Base-by-base conservation (phyloP, 2,888 invertebrate genomes). In the Spisula subtruncata region DNA sequence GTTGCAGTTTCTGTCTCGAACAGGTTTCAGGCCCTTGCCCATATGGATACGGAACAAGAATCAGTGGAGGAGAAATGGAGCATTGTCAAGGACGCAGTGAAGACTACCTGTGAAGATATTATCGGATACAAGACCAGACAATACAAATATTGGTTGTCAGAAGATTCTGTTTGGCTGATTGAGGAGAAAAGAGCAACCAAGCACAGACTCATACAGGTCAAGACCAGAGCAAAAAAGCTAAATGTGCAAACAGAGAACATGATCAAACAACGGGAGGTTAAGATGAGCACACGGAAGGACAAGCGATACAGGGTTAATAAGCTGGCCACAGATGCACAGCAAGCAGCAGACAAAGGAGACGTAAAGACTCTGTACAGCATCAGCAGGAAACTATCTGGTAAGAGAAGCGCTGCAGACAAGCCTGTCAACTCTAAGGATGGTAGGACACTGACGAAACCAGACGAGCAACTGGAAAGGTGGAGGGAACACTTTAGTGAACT, bases 111-210 rank as follows among this genome's bases (percentile, higher is more conserved):
- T 25, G 46, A 84, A 60, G 88, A 88, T 48, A 46, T 5, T 18
- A 5, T 88, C n/a, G 80, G 84, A 4, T 60, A 8, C 41, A 0
- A n/a, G 16, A 79, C 46, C n/a, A 29, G 60, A 29, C 20, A 0
- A 10, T 32, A 82, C 79, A 86, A 89, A 66, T 46, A 14, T 25
- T 89, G 89, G 86, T 25, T 89, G 32, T 86, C 89, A 12, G 83
- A 89, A 0, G 48, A 25, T 2, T 86, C 86, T 10, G 83, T 86
- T 16, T 20, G 56, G 25, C 35, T 41, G 60, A 84, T 88, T 8
- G 81, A 81, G 29, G 18, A 88, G 16, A 80, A 48, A 10, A 51
- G 29, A 80, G 5, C 1, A 8, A n/a, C 5, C 66, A 79, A 56
- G n/a, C 8, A 46, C 5, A 6, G 51, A 29, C 66, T 32, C 0